Evolutionary conservation across 2,888 invertebrate genomes (phyloP).

Genomic region (Drosophila merina): DNA sequence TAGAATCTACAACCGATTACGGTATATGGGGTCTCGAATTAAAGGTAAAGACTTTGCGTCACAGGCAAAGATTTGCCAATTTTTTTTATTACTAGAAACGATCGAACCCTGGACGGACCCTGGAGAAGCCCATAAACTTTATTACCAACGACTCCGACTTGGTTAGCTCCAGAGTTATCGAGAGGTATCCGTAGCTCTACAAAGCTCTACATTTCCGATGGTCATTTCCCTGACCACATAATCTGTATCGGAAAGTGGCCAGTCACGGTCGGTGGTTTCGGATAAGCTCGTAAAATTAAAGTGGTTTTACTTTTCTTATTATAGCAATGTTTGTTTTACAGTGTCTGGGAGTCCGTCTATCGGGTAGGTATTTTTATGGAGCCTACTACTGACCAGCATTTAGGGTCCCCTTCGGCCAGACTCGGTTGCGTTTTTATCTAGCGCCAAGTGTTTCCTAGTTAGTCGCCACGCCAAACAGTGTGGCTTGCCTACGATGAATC

Average conservation of each 20-base stretch:
- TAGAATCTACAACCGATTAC: conserved; percentile 7
- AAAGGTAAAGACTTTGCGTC: conserved; percentile 4
- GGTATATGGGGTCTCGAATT: conserved; percentile 9
- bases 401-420: conserved; percentile 7
- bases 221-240: conserved; percentile 12
- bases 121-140: neutral
- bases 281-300: conserved; percentile 24
- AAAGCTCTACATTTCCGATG: conserved; percentile 1
- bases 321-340: conserved; percentile 10
- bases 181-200: neutral
- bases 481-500: neutral
- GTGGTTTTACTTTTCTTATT: conserved; percentile 2
- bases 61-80: conserved; percentile 14
- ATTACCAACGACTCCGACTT: conserved; percentile 20
- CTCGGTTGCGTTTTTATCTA: conserved; percentile 17
- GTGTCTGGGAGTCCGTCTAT: conserved; percentile 30
- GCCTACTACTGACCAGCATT: conserved; percentile 20
- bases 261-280: conserved; percentile 30
- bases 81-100: neutral
- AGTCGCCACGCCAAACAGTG: neutral
- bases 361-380: conserved; percentile 24
- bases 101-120: neutral
- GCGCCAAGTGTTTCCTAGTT: neutral
- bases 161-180: conserved; percentile 14
- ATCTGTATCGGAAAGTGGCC: conserved; percentile 24